These are phyloP conservation scores for Scomberomorus guttatus DNA, from an alignment of 2,797 vertebrate species.

Conservation along the genomic window DNA sequence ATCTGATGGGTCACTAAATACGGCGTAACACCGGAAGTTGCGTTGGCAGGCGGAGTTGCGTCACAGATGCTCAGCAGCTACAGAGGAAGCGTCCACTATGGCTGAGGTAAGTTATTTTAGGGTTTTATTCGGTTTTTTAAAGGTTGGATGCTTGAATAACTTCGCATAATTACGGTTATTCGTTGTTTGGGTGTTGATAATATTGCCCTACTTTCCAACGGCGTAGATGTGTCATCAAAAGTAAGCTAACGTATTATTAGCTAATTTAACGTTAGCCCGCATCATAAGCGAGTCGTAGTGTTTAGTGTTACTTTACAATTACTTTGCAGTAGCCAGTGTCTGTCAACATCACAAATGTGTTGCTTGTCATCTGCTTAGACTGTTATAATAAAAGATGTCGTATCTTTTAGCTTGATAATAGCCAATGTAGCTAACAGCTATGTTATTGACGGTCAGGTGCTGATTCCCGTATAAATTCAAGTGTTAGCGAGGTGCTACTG, in stretches of 20 bases:
- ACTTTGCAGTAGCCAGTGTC: not conserved
- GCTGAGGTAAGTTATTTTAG: constrained; percentile 70
- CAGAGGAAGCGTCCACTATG: constrained; percentile 60
- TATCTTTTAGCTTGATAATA: not conserved
- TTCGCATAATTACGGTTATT: fast-evolving
- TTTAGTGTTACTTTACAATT: not conserved
- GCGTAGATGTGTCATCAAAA: constrained; percentile 8
- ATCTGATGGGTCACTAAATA: too few relatives aligned
- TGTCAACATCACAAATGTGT: fast-evolving
- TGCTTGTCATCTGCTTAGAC: not conserved
- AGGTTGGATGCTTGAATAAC: fast-evolving
- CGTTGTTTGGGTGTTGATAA: not conserved
- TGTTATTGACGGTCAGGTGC: not conserved
- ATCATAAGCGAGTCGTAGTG: not conserved
- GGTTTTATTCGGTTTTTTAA: not conserved
- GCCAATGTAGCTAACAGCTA: not conserved
- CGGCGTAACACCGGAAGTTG: constrained; percentile 44
- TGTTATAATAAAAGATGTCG: not conserved
- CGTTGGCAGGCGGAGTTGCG: fast-evolving
- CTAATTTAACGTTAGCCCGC: constrained; percentile 17
- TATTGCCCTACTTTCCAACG: not conserved
- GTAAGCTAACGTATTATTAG: constrained; percentile 58
- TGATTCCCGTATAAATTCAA: not conserved
- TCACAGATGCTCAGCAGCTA: not conserved
- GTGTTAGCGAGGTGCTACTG: not conserved